A percentile compares a stretch with the other conserved stretches of the same genome.
Evolutionary conservation across 2,797 vertebrate species (phyloP).

Genomic region (Okamejei kenojei): DNA sequence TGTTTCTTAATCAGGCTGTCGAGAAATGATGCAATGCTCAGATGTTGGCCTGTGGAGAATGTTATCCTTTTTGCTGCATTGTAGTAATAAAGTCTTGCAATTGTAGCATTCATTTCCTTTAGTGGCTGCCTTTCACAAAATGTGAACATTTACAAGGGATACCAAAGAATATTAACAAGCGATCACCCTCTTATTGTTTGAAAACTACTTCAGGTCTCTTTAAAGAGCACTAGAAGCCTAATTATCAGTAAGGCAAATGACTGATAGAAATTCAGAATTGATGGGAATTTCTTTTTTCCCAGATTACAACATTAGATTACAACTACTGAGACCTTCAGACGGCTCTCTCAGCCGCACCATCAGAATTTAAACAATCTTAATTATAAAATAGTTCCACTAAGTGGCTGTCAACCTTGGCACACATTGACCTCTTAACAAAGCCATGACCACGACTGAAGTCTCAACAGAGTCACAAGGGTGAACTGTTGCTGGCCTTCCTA

Average conservation of each 20-base stretch:
- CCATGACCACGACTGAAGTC: not conserved
- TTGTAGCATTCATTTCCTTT: not conserved
- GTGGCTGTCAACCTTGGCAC: not conserved
- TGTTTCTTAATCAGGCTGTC: not conserved
- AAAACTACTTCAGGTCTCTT: not conserved
- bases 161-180: not conserved
- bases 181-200: not conserved
- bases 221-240: not conserved
- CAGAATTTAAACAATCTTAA: not conserved
- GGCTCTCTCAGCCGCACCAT: not conserved
- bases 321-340: not conserved
- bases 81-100: not conserved
- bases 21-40: not conserved
- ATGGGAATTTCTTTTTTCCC: not conserved
- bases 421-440: not conserved
- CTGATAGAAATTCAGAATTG: not conserved
- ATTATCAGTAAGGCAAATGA: not conserved
- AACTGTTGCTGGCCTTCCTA: not conserved
- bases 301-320: not conserved
- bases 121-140: not conserved
- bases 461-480: not conserved
- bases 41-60: not conserved
- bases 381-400: not conserved
- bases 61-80: not conserved
- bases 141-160: not conserved